Evolutionary conservation across 2,797 vertebrate genomes (phyloP).

Genomic region (Siniperca scherzeri): DNA sequence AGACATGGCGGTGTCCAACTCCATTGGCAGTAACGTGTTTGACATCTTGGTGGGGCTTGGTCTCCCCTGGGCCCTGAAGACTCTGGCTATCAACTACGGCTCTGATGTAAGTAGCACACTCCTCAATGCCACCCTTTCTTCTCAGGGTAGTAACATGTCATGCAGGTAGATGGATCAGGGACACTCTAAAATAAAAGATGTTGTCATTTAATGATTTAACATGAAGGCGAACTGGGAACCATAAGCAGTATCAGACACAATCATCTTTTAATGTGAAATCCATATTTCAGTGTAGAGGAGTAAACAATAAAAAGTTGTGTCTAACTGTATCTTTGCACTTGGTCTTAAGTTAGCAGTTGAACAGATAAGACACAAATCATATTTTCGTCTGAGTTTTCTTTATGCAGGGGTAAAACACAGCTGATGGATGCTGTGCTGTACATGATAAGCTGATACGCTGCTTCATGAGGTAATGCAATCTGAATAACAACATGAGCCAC

Average conservation of each 20-base stretch:
- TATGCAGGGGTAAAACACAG: neutral
- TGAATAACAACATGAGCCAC: neutral
- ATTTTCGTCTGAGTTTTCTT: neutral
- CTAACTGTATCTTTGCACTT: neutral
- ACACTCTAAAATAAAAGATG: too few species aligned
- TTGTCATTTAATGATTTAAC: neutral
- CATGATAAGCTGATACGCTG: constrained; percentile 3
- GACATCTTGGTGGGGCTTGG: constrained; percentile 97
- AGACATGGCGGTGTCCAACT: constrained; percentile 98
- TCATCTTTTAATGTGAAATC: constrained; percentile 4
- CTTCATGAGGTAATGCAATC: neutral
- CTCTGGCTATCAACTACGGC: constrained; percentile 93
- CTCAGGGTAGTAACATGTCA: too few species aligned
- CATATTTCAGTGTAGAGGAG: neutral
- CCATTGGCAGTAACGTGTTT: constrained; percentile 97
- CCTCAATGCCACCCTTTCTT: neutral
- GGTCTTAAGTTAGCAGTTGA: neutral
- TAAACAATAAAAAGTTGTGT: neutral
- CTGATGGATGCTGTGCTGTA: neutral
- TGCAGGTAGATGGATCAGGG: neutral
- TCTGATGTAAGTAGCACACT: constrained; percentile 89
- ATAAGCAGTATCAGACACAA: neutral
- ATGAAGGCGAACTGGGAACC: neutral
- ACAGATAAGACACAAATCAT: constrained; percentile 1
- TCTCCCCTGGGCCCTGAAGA: constrained; percentile 95